Base-by-base conservation (phyloP, 2,888 invertebrate genomes). In the Aromia moschata region DNA sequence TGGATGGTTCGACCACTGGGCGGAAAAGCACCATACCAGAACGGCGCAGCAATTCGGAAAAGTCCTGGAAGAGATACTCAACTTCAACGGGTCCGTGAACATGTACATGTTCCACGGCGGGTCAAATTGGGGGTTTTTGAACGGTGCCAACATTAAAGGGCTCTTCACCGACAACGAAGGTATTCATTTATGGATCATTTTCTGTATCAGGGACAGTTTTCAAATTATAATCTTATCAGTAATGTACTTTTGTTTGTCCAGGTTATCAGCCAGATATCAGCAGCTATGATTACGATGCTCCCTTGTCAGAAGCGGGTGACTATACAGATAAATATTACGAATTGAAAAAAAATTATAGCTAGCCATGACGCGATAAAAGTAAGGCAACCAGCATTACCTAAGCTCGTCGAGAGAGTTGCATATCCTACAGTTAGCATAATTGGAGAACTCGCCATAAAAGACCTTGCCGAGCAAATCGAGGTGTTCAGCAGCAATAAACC, bases 281-380 rank as follows among this genome's bases (percentile, higher is more conserved):
- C 0, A 83, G 82, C 61, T 83, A 83, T 60, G 83, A 83, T 76
- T 80, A 96, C 74, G 94, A 96, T 77, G 92, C 96, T 0, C 96
- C 96, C 0, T 81, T 98, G 67, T 86, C 85, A 2, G 97, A 98
- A 81, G 90, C 92, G 46, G 96, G 96, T 1, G 95, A 96, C 81
- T 89, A 91, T 1, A 95, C 95, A 0, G 83, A 85, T 0, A 96
- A 96, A 81, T 97, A 93, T 78, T 84, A 83, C 60, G 84, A 83
- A 1, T 84, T 93, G 49, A 85, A 89, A n/a, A 69, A 81, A 88
- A n/a, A 80, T 87, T 12, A 67, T 78, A 18, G 61, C 47, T 7
- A 69, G 75, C 58, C 77, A 81, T 56, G 79, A 78, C 57, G 62
- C 65, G 31, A 63, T 79, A 2, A 59, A 70, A 61, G 77, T 77